Evolutionary conservation across 2,888 invertebrate genomes (phyloP), one percentile per base, ranked within the genome.

Genomic region (Mesochorus sp.): DNA sequence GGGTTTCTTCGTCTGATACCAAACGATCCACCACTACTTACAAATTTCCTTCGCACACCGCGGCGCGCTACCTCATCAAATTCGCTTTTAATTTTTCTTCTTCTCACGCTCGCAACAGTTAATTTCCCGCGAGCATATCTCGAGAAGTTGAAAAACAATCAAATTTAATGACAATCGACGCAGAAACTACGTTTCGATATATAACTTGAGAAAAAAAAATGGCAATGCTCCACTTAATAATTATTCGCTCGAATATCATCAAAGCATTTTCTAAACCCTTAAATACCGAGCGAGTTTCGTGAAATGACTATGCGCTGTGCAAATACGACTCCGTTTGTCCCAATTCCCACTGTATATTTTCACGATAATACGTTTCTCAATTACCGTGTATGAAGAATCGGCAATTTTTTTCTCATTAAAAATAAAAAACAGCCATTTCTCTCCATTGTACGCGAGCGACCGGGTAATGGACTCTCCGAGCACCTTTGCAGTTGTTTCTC

Each of bases 1-100:
- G 34, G 47, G 21, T 59, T 47, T 39, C 19, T 53, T 26, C 10
- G 49, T 66, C 59, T 34, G 66, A 61, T 44, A 55, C 28, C 5
- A 21, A 31, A 62, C 17, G 10, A n/a, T 21, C 42, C 49, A 21
- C 31, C 53, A 42, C 73, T 44, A 34, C 59, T 74, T 74, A 42
- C 6, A 19, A 6, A 47, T 73, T 34, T 31, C 19, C 17, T 39
- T 37, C 34, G 19, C 34, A 51, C 39, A 66, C 19, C 31, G 31
- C 44, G 17, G 14, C 2, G 21, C 17, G 24, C 10, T 49, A 8
- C 28, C 12, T 51, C 12, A 19, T 31, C 31, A 53, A 49, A 39
- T 59, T 19, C 49, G 12, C 31, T 21, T 14, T 37, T 34, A 24
- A 37, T 64, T 49, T 17, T 44, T 51, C 2, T n/a, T 3, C 14